Evolutionary conservation across 1,140 invertebrate species (phyloP).

Genomic region (Diorhabda sublineata): DNA sequence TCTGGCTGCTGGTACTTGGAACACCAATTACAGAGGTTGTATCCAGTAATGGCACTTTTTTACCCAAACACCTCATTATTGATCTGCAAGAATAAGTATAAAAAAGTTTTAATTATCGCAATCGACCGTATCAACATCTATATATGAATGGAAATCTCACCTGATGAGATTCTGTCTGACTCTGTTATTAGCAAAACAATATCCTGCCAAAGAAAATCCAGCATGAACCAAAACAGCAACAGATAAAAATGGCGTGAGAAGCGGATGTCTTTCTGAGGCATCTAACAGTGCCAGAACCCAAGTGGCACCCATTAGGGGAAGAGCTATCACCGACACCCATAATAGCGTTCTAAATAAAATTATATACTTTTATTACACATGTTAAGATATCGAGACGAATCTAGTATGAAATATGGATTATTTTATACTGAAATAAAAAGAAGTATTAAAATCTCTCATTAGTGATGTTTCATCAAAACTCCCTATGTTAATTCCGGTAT

Average conservation of each 20-base stretch:
- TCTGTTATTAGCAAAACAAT: conserved; percentile 75
- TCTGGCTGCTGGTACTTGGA: conserved; percentile 68
- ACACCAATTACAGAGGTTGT: conserved; percentile 61
- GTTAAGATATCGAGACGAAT: too few species aligned
- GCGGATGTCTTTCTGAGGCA: conserved; percentile 70
- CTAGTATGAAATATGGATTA: too few species aligned
- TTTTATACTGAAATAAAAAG: too few species aligned
- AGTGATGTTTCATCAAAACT: too few species aligned
- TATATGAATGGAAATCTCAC: conserved; percentile 22
- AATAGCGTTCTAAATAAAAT: conserved; percentile 67
- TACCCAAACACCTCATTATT: conserved; percentile 71
- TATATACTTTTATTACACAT: neutral
- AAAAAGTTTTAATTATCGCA: neutral
- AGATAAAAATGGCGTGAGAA: conserved; percentile 69
- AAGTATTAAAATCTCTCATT: too few species aligned
- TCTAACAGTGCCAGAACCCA: conserved; percentile 79
- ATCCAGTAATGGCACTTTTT: conserved; percentile 76
- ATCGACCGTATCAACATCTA: neutral
- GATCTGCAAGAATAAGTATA: conserved; percentile 43
- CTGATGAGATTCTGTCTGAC: conserved; percentile 66
- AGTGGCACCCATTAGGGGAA: conserved; percentile 71
- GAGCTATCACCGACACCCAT: conserved; percentile 76
- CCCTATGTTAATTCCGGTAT: too few species aligned
- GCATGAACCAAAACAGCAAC: conserved; percentile 68
- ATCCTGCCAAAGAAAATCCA: conserved; percentile 74